Conservation (phyloP, 2,888 invertebrate species). For the Chrysotoxum bicinctum region DNA sequence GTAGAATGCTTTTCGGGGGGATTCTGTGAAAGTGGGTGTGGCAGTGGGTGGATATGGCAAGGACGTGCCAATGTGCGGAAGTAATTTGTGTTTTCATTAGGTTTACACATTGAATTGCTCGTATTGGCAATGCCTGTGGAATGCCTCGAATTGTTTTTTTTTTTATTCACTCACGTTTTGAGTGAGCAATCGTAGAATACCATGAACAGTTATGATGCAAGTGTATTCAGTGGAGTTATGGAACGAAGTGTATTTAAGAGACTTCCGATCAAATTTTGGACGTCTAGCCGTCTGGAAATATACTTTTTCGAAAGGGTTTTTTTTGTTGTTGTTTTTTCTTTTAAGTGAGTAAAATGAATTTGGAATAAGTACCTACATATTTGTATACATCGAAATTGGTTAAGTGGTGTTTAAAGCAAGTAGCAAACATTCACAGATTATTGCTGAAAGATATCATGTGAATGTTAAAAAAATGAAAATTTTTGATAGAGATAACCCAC, state of each 20-base stretch:
- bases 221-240: not conserved
- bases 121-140: slow-evolving; percentile 57
- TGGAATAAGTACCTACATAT: not conserved
- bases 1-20: not conserved
- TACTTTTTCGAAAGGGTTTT: slow-evolving; percentile 1
- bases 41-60: slow-evolving; percentile 62
- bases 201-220: not conserved
- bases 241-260: slow-evolving; percentile 79
- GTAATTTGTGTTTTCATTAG: slow-evolving; percentile 80
- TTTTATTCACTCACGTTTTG: slow-evolving; percentile 17
- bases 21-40: slow-evolving; percentile 14
- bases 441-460: no score
- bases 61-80: slow-evolving; percentile 79
- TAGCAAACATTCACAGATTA: not conserved
- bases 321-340: not conserved
- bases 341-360: not conserved
- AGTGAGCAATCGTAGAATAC: slow-evolving; percentile 40
- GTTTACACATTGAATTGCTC: slow-evolving; percentile 74
- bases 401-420: slow-evolving; percentile 20
- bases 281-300: slow-evolving; percentile 79
- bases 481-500: no score
- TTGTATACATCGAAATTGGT: not conserved
- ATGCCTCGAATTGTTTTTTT: slow-evolving; percentile 26
- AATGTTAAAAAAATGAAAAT: no score
- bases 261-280: slow-evolving; percentile 79